Conservation (phyloP, 1,140 invertebrate genomes). For the Goniozus legneri region DNA sequence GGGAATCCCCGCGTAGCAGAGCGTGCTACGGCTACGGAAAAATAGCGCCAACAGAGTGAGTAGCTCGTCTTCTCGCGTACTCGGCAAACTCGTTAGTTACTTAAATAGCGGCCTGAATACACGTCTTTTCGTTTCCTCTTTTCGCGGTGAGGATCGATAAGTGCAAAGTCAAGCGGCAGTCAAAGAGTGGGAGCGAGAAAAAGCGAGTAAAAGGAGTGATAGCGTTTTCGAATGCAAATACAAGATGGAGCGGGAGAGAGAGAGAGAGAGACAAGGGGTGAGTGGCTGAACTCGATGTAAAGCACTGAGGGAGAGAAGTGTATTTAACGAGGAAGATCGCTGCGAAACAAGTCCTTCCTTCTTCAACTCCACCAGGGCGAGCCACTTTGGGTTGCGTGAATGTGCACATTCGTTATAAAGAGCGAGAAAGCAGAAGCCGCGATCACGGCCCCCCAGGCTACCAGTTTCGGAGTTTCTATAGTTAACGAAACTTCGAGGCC, state of each 20-base stretch:
- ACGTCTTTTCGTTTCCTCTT: neutral
- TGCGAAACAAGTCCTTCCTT: neutral
- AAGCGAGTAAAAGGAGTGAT: neutral
- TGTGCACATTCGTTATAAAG: neutral
- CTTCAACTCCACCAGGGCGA: neutral
- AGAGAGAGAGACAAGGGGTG: too few species aligned
- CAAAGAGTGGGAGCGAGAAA: neutral
- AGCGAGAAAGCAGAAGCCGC: neutral
- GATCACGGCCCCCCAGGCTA: neutral
- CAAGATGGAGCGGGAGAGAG: too few species aligned
- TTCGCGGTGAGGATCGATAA: neutral
- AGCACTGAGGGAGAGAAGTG: neutral
- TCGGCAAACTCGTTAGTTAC: neutral
- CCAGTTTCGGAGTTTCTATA: neutral
- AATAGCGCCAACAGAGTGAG: too few species aligned
- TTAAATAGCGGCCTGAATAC: neutral
- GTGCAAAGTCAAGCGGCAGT: neutral
- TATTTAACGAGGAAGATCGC: neutral
- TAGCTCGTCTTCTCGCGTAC: neutral
- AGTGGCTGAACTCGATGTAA: neutral
- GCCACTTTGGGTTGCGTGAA: neutral
- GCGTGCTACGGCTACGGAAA: too few species aligned
- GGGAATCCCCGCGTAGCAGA: too few species aligned
- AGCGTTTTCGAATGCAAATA: neutral
- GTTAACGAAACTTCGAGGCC: too few species aligned